Evolutionary conservation across 2,888 invertebrate species (phyloP).

Genomic region (Cremastobaeus sp.): DNA sequence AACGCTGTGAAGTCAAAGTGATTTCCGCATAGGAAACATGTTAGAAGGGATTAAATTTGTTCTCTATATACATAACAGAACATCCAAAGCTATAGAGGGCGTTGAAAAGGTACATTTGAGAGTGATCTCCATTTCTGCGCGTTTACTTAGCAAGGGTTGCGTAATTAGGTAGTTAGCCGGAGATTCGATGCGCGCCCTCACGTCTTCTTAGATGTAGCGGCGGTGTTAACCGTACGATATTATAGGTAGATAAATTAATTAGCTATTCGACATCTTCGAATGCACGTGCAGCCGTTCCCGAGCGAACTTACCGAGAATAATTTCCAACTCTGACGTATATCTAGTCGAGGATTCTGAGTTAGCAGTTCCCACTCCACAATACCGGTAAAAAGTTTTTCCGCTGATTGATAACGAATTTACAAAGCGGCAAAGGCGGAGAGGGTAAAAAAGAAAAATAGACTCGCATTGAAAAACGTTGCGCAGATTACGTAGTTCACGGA

Average conservation of each 20-base stretch:
- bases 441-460: background rate
- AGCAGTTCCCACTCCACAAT: too few species aligned
- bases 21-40: constrained; percentile 37
- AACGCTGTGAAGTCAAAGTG: constrained; percentile 28
- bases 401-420: constrained; percentile 9
- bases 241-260: constrained; percentile 73
- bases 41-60: constrained; percentile 48
- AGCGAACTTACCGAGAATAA: constrained; percentile 26
- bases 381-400: constrained; percentile 6
- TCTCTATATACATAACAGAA: constrained; percentile 46
- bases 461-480: background rate
- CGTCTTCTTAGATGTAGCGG: constrained; percentile 55
- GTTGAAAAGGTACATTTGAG: constrained; percentile 58
- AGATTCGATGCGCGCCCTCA: constrained; percentile 57
- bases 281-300: constrained; percentile 47
- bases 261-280: constrained; percentile 67
- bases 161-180: constrained; percentile 72
- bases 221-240: constrained; percentile 68
- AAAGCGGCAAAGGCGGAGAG: background rate
- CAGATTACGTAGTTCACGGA: constrained; percentile 18
- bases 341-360: too few species aligned
- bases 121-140: constrained; percentile 58
- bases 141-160: constrained; percentile 67
- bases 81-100: constrained; percentile 42
- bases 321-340: constrained; percentile 22